Evolutionary conservation across 2,888 invertebrate species (phyloP), one percentile per base, ranked within the genome.

Genomic region (Lasioglossum leucozonium): DNA sequence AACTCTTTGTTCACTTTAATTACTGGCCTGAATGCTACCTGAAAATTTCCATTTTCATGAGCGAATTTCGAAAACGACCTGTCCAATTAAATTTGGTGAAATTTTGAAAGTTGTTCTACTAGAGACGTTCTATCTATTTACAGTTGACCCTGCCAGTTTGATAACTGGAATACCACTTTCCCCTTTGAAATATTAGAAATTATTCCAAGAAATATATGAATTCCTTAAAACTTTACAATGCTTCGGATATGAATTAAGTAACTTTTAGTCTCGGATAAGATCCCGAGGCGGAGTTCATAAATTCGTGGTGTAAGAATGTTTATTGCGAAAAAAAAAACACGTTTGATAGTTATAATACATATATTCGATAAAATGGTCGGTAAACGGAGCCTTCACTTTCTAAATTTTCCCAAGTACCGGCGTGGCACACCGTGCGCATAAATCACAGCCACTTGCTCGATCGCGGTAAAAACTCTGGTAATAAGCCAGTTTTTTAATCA

Each of bases 401-500:
- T 62, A 62, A 62, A 62, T 62, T 62, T 62, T 62, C 62, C 30
- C 62, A 62, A 62, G 62, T 62, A 30, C 30, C 30, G 26, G 58
- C 47, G 47, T n/a, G 3, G 34, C 34, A 22, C 51, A 6, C 16
- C 6, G 62, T 16, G 16, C 30, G 30, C 62, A 62, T 62, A 62
- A 62, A 62, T 62, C 62, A 62, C 62, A 62, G 62, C 62, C 62
- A 62, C 62, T 62, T 62, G 62, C 30, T 16, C 16, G 30, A 16
- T 30, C 58, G 58, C 26, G 5, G 30, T 62, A 62, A 62, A 62
- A 62, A 62, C 62, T 62, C 62, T 5, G 62, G 62, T 62, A 62
- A 62, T 62, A 62, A 62, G 62, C 62, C 62, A 62, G 62, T 62
- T 65, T 65, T 65, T 65, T 34, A 30, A 65, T 65, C 65, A 30